Percentiles rank a stretch among this genome's conserved stretches.
Conservation (phyloP, 2,113 vertebrate genomes). For the Callipepla squamata region DNA sequence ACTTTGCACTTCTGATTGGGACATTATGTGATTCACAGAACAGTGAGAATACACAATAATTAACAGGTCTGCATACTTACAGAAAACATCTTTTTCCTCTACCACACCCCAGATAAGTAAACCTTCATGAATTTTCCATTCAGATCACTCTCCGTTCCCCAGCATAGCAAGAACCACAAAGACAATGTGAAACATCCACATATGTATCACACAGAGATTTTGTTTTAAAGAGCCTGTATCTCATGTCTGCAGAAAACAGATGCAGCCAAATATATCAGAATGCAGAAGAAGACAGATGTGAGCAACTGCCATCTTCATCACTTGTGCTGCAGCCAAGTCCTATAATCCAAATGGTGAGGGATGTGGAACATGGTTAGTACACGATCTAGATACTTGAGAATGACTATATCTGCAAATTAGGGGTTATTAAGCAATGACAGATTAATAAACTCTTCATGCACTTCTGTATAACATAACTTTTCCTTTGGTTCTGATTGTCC, state of each 20-base stretch:
- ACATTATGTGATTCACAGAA: background rate
- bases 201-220: accelerated
- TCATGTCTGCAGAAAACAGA: background rate
- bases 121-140: background rate
- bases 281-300: accelerated
- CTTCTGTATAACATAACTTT: background rate
- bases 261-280: background rate
- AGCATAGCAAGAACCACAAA: background rate
- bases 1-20: background rate
- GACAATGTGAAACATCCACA: background rate
- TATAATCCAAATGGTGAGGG: background rate
- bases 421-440: background rate
- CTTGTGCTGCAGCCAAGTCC: background rate
- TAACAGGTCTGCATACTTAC: background rate
- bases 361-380: background rate
- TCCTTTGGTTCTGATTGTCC: background rate
- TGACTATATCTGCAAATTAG: background rate
- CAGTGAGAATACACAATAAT: background rate
- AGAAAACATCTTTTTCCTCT: background rate
- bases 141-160: background rate
- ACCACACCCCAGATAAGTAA: background rate
- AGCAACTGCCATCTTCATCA: background rate
- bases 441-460: background rate
- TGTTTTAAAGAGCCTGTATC: background rate
- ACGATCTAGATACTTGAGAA: background rate